phyloP scores from a whole-genome alignment of 2,888 invertebrate species.

The Acanthoscelides obtectus region DNA sequence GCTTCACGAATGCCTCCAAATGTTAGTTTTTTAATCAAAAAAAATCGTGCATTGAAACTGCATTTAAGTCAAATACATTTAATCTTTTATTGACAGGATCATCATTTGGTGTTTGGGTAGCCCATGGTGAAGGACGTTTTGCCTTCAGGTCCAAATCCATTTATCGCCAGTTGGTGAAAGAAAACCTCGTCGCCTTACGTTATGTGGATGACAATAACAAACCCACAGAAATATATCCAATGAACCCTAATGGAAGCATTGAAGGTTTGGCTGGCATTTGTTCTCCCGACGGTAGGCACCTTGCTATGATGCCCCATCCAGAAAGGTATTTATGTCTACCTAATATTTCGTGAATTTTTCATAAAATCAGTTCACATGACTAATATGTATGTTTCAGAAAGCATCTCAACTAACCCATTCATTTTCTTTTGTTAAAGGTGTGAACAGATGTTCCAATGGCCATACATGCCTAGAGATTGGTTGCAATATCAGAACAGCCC shows the following conservation, averaged over 20 bases:
- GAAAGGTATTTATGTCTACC: conserved; percentile 56
- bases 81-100: conserved; percentile 8
- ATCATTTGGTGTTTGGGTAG: conserved; percentile 40
- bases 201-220: conserved; percentile 78
- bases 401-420: background rate
- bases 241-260: conserved; percentile 90
- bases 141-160: conserved; percentile 53
- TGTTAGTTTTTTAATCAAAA: too few relatives aligned
- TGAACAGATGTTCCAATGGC: conserved; percentile 82
- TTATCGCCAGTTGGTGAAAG: conserved; percentile 49
- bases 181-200: conserved; percentile 69
- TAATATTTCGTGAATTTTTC: too few relatives aligned
- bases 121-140: conserved; percentile 92
- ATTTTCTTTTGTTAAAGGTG: conserved; percentile 44
- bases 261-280: conserved; percentile 81
- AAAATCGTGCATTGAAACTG: too few relatives aligned
- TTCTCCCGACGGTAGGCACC: conserved; percentile 85
- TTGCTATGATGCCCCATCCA: conserved; percentile 99
- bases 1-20: too few relatives aligned
- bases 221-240: conserved; percentile 79
- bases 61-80: background rate
- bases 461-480: conserved; percentile 58
- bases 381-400: too few relatives aligned
- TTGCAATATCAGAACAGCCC: conserved; percentile 63
- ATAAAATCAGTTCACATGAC: too few relatives aligned